A percentile compares a stretch with the other conserved stretches of the same genome.
Conservation (phyloP, 1,140 invertebrate species). For the Apis cerana region DNA sequence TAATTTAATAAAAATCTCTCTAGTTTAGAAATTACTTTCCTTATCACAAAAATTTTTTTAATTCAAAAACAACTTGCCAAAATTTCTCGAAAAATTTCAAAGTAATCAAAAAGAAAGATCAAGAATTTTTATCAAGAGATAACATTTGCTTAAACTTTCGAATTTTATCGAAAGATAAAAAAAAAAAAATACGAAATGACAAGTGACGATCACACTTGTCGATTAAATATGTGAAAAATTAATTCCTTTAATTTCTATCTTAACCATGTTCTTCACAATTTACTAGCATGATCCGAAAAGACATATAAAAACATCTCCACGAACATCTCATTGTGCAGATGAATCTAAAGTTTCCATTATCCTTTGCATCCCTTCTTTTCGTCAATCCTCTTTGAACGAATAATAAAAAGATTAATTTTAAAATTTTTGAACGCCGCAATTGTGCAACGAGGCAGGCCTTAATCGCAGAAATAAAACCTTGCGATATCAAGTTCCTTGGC, state of each 20-base stretch:
- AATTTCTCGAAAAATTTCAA: background rate
- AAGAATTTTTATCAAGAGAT: background rate
- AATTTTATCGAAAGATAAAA: slow-evolving; percentile 18
- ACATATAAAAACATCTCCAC: background rate
- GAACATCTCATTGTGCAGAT: too few species aligned
- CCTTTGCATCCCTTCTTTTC: background rate
- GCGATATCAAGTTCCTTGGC: background rate
- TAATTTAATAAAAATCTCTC: too few species aligned
- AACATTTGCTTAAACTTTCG: background rate
- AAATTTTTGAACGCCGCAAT: background rate
- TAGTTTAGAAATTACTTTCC: too few species aligned
- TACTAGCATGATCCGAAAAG: background rate
- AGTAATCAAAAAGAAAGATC: background rate
- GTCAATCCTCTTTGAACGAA: background rate
- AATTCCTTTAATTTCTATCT: background rate
- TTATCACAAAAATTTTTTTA: background rate
- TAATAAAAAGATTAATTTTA: background rate
- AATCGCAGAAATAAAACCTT: slow-evolving; percentile 2
- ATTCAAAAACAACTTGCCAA: background rate
- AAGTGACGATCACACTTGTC: background rate
- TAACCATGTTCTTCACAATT: background rate
- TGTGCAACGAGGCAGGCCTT: background rate
- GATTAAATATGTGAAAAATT: background rate
- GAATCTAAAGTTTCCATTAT: background rate
- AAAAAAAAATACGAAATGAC: background rate